Percentiles rank a stretch among this genome's conserved stretches.
Evolutionary conservation across 2,888 invertebrate species (phyloP).

Genomic region (Thera obeliscata): DNA sequence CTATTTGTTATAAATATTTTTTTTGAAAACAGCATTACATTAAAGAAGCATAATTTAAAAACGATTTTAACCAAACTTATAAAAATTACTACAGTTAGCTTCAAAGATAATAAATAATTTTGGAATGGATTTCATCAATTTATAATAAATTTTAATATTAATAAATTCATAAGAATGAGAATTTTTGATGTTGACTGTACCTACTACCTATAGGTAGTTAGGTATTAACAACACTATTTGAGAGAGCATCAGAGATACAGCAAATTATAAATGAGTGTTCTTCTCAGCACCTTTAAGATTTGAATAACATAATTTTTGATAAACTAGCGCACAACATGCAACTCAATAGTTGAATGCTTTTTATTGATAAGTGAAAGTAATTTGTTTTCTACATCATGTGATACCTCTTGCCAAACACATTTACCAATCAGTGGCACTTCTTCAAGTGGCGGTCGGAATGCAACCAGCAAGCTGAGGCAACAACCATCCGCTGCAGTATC

Average conservation of each 20-base stretch:
- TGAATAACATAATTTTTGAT: not conserved
- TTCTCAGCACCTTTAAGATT: constrained; percentile 31
- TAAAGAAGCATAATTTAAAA: not conserved
- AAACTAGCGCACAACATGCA: constrained; percentile 91
- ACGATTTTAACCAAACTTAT: not conserved
- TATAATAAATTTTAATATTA: too few relatives aligned
- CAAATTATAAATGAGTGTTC: constrained; percentile 29
- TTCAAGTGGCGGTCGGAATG: constrained; percentile 93
- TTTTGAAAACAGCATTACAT: not conserved
- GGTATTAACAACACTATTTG: constrained; percentile 7
- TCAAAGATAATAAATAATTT: not conserved
- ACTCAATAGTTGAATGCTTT: constrained; percentile 91
- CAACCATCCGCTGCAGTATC: constrained; percentile 88
- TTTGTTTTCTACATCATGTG: constrained; percentile 87
- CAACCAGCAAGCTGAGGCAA: constrained; percentile 92
- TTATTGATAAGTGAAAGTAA: constrained; percentile 87
- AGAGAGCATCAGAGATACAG: constrained; percentile 29
- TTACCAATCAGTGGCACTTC: constrained; percentile 94
- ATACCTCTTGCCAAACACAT: constrained; percentile 94
- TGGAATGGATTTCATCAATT: too few relatives aligned
- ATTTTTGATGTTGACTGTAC: not conserved
- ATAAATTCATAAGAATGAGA: too few relatives aligned
- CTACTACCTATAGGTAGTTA: not conserved
- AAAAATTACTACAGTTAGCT: not conserved
- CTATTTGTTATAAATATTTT: not conserved